Percentiles rank a stretch among this genome's conserved stretches.
These are phyloP conservation scores for Cheilosia vernalis DNA, from an alignment of 2,888 invertebrate genomes.

Conservation along the genomic window DNA sequence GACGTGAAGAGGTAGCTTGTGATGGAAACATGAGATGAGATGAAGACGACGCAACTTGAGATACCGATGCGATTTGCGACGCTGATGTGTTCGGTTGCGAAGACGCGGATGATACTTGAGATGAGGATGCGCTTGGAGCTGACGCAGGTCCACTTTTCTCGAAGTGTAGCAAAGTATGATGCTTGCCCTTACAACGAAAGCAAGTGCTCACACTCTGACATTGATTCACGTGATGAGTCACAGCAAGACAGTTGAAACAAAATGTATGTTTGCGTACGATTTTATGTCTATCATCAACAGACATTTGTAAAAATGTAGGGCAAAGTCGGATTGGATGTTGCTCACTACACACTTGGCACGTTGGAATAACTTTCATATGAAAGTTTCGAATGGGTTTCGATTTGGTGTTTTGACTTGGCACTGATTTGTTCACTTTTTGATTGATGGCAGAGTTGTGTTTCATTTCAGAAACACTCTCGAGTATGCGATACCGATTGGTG, in stretches of 20 bases:
- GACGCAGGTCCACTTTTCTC: neutral
- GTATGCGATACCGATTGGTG: neutral
- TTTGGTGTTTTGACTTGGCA: neutral
- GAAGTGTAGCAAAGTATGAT: neutral
- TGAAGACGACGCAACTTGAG: neutral
- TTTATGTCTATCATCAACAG: neutral
- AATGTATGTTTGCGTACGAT: constrained; percentile 9
- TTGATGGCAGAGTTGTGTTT: neutral
- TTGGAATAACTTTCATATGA: neutral
- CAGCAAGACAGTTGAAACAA: constrained; percentile 8
- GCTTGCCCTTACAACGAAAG: neutral
- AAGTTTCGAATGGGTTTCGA: neutral
- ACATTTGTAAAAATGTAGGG: constrained; percentile 12
- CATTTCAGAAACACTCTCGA: neutral
- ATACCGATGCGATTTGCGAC: neutral
- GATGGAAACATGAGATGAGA: neutral
- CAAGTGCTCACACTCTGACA: neutral
- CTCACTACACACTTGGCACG: constrained; percentile 1
- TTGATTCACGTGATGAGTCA: constrained; percentile 7
- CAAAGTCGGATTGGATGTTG: constrained; percentile 10
- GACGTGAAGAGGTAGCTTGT: neutral
- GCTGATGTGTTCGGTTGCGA: too few relatives aligned
- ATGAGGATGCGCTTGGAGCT: neutral
- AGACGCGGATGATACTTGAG: neutral
- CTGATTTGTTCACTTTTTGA: neutral